Percentiles rank a stretch among this genome's conserved stretches.
phyloP scores from a whole-genome alignment of 2,113 vertebrate genomes.

The Romanogobio albipinnatus region DNA sequence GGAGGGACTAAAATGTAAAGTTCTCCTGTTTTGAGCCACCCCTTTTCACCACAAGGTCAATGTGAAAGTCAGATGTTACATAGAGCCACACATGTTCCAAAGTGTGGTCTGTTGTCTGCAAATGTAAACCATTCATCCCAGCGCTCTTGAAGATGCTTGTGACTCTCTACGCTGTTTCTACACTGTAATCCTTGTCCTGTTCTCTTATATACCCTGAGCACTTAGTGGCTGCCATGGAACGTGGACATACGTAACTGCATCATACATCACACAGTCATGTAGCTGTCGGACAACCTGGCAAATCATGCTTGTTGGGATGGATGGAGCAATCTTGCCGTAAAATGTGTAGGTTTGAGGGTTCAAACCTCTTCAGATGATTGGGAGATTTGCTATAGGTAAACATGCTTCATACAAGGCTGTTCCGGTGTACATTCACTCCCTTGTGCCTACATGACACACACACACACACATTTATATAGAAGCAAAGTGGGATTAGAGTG shows the following conservation, averaged over 20 bases:
- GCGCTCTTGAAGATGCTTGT: neutral
- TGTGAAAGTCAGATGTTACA: constrained; percentile 69
- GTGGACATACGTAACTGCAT: constrained; percentile 23
- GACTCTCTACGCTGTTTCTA: constrained; percentile 50
- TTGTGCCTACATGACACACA: neutral
- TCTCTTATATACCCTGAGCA: constrained; percentile 37
- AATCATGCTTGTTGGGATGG: neutral
- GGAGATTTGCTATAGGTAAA: constrained; percentile 4
- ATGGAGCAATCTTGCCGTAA: neutral
- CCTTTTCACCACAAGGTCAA: constrained; percentile 65
- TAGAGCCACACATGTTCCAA: neutral
- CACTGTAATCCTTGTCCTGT: constrained; percentile 35
- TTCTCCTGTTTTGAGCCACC: neutral
- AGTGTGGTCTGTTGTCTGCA: constrained; percentile 59
- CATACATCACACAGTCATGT: constrained; percentile 34
- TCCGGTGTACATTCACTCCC: neutral
- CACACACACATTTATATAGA: constrained; percentile 1
- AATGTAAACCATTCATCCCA: constrained; percentile 69
- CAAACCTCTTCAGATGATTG: constrained; percentile 27
- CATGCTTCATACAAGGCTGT: neutral
- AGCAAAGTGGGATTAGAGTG: constrained; percentile 61
- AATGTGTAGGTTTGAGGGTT: neutral
- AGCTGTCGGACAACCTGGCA: constrained; percentile 10
- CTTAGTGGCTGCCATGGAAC: neutral
- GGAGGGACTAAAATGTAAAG: neutral